phyloP scores from a whole-genome alignment of 2,888 invertebrate species.

The Megamerina dolium region DNA sequence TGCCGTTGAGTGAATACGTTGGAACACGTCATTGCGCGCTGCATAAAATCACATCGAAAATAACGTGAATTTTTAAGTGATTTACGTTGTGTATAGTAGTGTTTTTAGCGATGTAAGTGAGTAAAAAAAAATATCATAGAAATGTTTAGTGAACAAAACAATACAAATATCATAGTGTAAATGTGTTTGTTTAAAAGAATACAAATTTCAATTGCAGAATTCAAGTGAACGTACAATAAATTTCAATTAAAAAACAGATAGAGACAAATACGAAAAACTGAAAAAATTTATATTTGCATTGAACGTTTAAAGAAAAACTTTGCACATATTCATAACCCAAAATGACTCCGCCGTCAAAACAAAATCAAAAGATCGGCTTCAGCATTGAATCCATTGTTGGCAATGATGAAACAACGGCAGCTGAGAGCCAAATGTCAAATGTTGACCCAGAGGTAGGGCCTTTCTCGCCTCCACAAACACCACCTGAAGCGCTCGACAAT shows the following conservation, averaged over 20 bases:
- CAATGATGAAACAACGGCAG: slow-evolving; percentile 49
- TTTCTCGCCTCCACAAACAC: slow-evolving; percentile 41
- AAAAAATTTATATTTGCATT: slow-evolving; percentile 10
- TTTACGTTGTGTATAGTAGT: no score
- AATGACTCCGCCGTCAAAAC: slow-evolving; percentile 88
- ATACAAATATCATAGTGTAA: no score
- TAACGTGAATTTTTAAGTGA: no score
- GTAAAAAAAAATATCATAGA: no score
- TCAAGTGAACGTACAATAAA: no score
- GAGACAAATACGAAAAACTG: slow-evolving; percentile 16
- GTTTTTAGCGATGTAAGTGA: no score
- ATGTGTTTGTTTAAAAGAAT: no score
- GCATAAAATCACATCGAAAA: background rate
- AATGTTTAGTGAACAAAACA: no score
- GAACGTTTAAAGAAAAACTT: slow-evolving; percentile 6
- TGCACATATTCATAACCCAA: slow-evolving; percentile 49
- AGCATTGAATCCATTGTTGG: slow-evolving; percentile 93
- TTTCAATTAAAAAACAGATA: no score
- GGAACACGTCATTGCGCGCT: slow-evolving; percentile 13
- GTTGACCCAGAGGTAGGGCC: slow-evolving; percentile 25
- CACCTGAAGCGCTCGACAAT: slow-evolving; percentile 22
- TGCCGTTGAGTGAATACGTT: slow-evolving; percentile 47
- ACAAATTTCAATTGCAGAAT: no score
- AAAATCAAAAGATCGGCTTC: slow-evolving; percentile 91
- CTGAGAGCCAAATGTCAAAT: slow-evolving; percentile 26